Conservation (phyloP, 2,797 vertebrate genomes). For the Phalanger gymnotis region DNA sequence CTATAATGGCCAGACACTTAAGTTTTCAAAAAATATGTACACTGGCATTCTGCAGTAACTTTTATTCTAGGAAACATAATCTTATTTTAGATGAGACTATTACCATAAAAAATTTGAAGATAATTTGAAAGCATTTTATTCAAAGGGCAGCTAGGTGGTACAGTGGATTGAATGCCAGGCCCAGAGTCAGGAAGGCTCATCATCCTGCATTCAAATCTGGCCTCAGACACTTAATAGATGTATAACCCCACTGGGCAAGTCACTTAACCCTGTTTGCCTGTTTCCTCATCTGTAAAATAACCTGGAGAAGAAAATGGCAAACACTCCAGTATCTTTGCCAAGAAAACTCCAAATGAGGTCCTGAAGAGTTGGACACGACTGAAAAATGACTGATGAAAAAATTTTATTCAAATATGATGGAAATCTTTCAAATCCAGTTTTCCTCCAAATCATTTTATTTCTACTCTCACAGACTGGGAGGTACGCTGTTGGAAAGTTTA, state of each 20-base stretch:
- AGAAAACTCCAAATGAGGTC: neutral
- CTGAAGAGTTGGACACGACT: neutral
- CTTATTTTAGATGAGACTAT: constrained; percentile 1
- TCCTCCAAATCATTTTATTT: neutral
- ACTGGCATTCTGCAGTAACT: constrained; percentile 1
- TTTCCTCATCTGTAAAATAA: neutral
- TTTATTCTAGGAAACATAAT: constrained; percentile 10
- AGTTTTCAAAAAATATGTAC: neutral
- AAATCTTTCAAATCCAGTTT: neutral
- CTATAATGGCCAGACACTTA: neutral
- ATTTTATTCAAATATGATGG: neutral
- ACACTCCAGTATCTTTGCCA: neutral
- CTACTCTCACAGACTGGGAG: neutral
- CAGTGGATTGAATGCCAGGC: neutral
- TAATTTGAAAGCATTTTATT: neutral
- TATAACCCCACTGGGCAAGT: neutral
- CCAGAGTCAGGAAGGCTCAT: neutral
- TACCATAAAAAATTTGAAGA: neutral
- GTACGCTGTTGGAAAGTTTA: neutral
- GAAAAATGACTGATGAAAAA: neutral
- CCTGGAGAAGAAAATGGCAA: neutral
- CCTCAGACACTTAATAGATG: neutral
- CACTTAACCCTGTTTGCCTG: neutral
- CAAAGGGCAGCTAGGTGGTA: neutral
- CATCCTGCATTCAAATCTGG: neutral